Conservation (phyloP, 2,888 invertebrate genomes). For the Alentia gelatinosa region DNA sequence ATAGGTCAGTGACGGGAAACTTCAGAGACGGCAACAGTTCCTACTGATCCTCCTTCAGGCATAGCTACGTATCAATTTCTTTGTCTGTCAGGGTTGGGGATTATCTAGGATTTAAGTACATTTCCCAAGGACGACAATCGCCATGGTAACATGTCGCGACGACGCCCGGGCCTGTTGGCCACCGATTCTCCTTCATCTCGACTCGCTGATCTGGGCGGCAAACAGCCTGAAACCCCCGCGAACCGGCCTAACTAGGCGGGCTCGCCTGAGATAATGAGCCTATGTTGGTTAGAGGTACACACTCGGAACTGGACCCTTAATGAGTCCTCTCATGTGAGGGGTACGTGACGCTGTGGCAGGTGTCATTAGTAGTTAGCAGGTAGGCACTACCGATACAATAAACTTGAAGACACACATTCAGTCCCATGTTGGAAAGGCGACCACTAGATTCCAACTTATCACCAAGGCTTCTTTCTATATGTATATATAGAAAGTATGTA, state of each 20-base stretch:
- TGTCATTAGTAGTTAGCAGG: not conserved
- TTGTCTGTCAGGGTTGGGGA: not conserved
- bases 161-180: not conserved
- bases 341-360: not conserved
- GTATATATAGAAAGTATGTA: too few species aligned
- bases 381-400: too few species aligned
- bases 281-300: not conserved
- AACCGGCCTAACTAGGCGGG: not conserved
- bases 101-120: not conserved
- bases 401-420: too few species aligned
- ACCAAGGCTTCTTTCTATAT: too few species aligned
- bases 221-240: not conserved
- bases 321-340: not conserved
- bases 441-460: too few species aligned
- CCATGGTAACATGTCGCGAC: not conserved
- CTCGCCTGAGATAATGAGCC: not conserved
- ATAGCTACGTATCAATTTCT: slow-evolving; percentile 1
- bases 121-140: not conserved
- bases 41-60: too few species aligned
- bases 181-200: not conserved
- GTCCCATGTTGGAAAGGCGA: too few species aligned
- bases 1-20: not conserved
- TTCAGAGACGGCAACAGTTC: not conserved
- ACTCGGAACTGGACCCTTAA: not conserved
- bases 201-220: not conserved